Conservation (phyloP, 2,888 invertebrate species). For the Sinopyrophorus schimmeli region DNA sequence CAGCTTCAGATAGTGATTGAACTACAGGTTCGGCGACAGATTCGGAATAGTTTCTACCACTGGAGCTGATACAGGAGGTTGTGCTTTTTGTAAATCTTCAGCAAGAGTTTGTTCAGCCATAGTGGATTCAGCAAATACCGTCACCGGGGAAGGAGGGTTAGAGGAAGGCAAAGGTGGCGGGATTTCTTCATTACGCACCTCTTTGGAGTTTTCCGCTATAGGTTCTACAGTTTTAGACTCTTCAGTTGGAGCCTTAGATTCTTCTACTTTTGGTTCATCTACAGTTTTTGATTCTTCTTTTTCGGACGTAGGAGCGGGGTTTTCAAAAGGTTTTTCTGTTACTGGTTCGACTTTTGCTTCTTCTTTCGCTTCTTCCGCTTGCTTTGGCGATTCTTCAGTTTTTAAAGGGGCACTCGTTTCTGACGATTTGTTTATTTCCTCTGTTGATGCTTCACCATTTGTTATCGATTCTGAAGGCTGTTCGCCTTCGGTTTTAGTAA, state of each 20-base stretch:
- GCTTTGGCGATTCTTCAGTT: slow-evolving; percentile 32
- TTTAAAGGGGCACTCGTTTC: slow-evolving; percentile 28
- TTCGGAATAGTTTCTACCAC: slow-evolving; percentile 34
- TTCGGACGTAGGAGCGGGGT: slow-evolving; percentile 33
- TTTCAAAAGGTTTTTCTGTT: slow-evolving; percentile 40
- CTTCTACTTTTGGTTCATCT: slow-evolving; percentile 36
- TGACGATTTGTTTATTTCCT: slow-evolving; percentile 26
- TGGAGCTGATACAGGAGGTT: slow-evolving; percentile 21
- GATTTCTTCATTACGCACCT: slow-evolving; percentile 66
- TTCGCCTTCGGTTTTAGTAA: slow-evolving; percentile 44
- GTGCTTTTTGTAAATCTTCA: slow-evolving; percentile 16
- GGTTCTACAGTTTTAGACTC: slow-evolving; percentile 38
- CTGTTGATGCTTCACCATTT: slow-evolving; percentile 38
- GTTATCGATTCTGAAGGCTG: slow-evolving; percentile 36
- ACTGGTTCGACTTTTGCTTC: slow-evolving; percentile 32
- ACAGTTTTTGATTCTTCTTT: slow-evolving; percentile 36
- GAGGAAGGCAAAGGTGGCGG: slow-evolving; percentile 75
- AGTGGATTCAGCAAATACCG: slow-evolving; percentile 71
- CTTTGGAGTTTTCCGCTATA: slow-evolving; percentile 48
- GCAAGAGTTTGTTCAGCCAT: slow-evolving; percentile 57
- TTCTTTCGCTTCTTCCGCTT: slow-evolving; percentile 35
- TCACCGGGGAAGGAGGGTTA: slow-evolving; percentile 76
- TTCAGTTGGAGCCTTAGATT: slow-evolving; percentile 30
- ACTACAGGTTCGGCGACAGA: slow-evolving; percentile 17
- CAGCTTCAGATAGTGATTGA: slow-evolving; percentile 15